A percentile compares a stretch with the other conserved stretches of the same genome.
These are phyloP conservation scores for Rhingia rostrata DNA, from an alignment of 2,888 invertebrate genomes.

Conservation along the genomic window DNA sequence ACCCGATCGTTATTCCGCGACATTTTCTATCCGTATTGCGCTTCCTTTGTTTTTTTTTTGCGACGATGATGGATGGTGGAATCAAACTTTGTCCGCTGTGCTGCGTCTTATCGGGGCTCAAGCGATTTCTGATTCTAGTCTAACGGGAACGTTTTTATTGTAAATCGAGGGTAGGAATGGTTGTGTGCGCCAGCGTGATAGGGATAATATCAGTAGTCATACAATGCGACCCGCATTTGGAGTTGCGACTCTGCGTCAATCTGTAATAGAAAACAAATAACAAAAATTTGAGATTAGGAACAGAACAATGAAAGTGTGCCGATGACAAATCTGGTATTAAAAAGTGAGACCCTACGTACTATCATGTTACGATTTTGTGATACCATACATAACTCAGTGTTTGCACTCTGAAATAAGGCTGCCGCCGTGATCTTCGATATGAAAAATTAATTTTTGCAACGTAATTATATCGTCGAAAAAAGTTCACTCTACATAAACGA, in stretches of 20 bases:
- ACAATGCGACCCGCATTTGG: conserved; percentile 62
- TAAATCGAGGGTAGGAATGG: conserved; percentile 16
- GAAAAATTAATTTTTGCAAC: conserved; percentile 23
- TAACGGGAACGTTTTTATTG: conserved; percentile 1
- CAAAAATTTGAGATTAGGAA: conserved; percentile 20
- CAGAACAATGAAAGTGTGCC: conserved; percentile 60
- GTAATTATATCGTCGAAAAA: neutral
- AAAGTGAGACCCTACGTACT: neutral
- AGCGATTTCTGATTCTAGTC: conserved; percentile 23
- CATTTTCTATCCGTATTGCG: conserved; percentile 42
- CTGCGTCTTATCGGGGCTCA: conserved; percentile 46
- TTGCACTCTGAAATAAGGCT: neutral
- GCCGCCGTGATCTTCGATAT: neutral
- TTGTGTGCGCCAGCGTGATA: conserved; percentile 37
- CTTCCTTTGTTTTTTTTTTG: conserved; percentile 37
- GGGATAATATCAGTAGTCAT: conserved; percentile 41
- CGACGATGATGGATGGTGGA: conserved; percentile 30
- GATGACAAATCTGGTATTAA: conserved; percentile 40
- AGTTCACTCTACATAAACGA: neutral
- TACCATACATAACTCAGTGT: conserved; percentile 15
- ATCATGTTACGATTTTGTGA: conserved; percentile 28
- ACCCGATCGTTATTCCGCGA: conserved; percentile 75
- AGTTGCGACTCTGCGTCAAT: conserved; percentile 49
- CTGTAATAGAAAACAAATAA: conserved; percentile 56
- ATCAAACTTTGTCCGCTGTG: conserved; percentile 37